A percentile compares a stretch with the other conserved stretches of the same genome.
phyloP scores from a whole-genome alignment of 2,113 vertebrate genomes.

The Corythaeola cristata region DNA sequence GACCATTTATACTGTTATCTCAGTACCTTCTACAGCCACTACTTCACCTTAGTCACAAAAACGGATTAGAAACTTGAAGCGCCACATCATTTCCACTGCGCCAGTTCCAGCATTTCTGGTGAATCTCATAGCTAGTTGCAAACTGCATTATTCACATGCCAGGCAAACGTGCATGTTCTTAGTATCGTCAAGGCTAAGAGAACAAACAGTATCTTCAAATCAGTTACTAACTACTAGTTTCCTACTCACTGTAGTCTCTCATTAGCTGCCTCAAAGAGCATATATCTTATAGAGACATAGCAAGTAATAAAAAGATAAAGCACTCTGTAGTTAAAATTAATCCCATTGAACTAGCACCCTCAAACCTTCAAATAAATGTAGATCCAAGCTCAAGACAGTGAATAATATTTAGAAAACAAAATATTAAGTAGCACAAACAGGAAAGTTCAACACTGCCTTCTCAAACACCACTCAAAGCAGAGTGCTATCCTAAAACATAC shows the following conservation, averaged over 20 bases:
- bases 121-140: neutral
- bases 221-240: neutral
- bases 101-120: neutral
- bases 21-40: fast-evolving
- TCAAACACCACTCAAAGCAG: neutral
- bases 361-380: neutral
- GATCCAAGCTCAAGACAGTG: neutral
- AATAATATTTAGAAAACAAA: neutral
- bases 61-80: neutral
- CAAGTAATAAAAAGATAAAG: neutral
- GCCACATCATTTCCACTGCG: neutral
- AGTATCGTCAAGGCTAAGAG: neutral
- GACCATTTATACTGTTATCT: neutral
- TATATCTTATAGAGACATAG: neutral
- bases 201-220: neutral
- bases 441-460: neutral
- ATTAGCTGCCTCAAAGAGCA: neutral
- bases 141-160: neutral
- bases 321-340: neutral
- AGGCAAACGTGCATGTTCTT: fast-evolving
- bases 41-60: neutral
- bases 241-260: neutral
- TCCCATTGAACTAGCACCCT: neutral
- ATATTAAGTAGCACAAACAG: neutral
- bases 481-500: neutral